Base-by-base conservation (phyloP, 2,888 invertebrate species). In the Amphipyra tragopoginis region DNA sequence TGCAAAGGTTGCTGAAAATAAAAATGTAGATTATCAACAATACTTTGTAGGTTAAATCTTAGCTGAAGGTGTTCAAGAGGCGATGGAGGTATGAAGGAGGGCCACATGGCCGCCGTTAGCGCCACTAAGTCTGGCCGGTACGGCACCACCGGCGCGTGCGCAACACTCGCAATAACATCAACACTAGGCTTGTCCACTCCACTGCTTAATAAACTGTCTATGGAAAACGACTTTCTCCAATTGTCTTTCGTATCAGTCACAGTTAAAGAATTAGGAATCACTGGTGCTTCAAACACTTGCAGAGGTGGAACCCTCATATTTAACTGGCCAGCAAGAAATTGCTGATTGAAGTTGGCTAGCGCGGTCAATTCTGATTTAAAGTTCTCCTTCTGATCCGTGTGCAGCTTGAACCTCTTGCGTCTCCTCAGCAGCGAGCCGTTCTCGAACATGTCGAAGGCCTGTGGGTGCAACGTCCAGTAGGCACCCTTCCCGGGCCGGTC, bases 401-500 rank as follows among this genome's bases (percentile, higher is more conserved):
- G 96, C 86, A 98, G 93, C 95, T 98, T 98, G 93, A 98, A 98
- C 11, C 98, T 95, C 89, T 98, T 98, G 72, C 98, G 94, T 52
- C 98, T 95, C 38, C 98, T 93, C 10, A 98, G 94, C 63, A 98
- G 95, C 56, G 97, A 97, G n/a, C 98, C 98, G 90, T 98, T 98
- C 87, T 98, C 98, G 87, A 98, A 98, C 98, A 98, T 98, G 86
- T 97, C 97, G 79, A 97, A 96, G 39, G 97, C 97, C 79, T 96
- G 96, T n/a, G 97, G 97, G 83, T 98, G 97, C 57, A 98, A 94
- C 10, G 97, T 97, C 98, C 98, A 98, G 90, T 97, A 98, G 65
- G 97, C 97, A 34, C 97, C 97, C 90, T 98, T 98, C 44, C 98
- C 98, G 9, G 98, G 98, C 40, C 97, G 93, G 90, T 97, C 97